Evolutionary conservation across 1,140 invertebrate genomes (phyloP).

Genomic region (Bombus ignitus): DNA sequence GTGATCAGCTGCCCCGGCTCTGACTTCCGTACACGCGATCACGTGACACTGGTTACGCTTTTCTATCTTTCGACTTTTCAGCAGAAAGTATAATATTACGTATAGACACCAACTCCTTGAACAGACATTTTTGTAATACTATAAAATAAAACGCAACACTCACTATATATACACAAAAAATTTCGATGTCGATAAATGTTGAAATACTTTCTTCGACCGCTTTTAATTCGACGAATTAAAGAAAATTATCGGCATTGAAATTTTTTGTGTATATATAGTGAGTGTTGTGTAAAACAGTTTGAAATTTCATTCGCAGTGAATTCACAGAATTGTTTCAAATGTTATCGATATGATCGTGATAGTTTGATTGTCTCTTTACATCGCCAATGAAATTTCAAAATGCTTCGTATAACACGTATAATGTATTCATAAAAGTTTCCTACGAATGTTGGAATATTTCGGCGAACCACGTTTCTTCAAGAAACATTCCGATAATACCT

Average conservation of each 20-base stretch:
- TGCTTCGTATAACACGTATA: neutral
- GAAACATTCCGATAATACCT: neutral
- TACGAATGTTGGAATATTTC: neutral
- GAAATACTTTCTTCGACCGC: too few relatives aligned
- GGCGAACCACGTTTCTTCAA: neutral
- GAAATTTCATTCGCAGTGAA: neutral
- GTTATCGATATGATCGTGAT: neutral
- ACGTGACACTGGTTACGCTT: neutral
- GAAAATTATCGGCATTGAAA: too few relatives aligned
- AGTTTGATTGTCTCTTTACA: neutral
- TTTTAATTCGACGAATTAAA: too few relatives aligned
- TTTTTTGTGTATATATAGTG: neutral
- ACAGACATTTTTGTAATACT: too few relatives aligned
- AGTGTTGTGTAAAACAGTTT: neutral
- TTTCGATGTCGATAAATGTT: too few relatives aligned
- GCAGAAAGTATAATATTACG: neutral
- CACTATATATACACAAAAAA: too few relatives aligned
- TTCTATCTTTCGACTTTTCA: neutral
- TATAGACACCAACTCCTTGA: neutral
- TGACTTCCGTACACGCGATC: neutral
- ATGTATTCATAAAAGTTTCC: neutral
- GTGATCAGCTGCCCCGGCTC: conserved; percentile 24
- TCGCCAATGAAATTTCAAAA: neutral
- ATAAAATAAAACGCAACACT: too few relatives aligned
- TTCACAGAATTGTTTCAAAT: neutral